Conservation (phyloP, 2,888 invertebrate genomes). For the Brachyopa scutellaris region DNA sequence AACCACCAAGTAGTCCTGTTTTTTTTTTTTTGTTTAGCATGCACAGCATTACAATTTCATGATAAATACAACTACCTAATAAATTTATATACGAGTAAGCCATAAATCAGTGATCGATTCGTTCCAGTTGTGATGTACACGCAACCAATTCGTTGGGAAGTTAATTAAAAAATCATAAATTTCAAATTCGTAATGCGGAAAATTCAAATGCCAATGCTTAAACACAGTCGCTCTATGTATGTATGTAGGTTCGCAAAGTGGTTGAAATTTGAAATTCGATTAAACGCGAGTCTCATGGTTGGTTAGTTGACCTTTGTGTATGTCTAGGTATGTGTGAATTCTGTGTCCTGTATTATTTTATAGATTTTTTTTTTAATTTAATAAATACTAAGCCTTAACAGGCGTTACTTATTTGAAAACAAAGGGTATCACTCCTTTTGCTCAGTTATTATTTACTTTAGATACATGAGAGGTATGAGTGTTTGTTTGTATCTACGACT, state of each 20-base stretch:
- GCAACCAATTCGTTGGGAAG: slow-evolving; percentile 75
- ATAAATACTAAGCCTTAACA: no score
- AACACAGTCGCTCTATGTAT: not conserved
- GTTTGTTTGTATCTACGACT: no score
- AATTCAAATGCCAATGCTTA: slow-evolving; percentile 38
- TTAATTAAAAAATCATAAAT: slow-evolving; percentile 82
- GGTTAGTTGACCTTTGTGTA: not conserved
- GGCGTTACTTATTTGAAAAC: no score
- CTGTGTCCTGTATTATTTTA: not conserved
- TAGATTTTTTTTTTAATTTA: not conserved
- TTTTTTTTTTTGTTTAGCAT: not conserved
- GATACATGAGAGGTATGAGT: no score
- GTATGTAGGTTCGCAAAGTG: not conserved
- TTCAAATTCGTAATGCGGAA: slow-evolving; percentile 43
- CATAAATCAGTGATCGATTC: slow-evolving; percentile 61
- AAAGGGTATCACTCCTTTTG: no score
- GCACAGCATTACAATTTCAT: not conserved
- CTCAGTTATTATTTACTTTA: no score
- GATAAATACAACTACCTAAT: slow-evolving; percentile 33
- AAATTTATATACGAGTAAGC: slow-evolving; percentile 35
- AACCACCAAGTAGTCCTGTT: not conserved
- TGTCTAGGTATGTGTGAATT: no score
- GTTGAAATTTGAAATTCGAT: slow-evolving; percentile 37
- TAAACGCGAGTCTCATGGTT: slow-evolving; percentile 15
- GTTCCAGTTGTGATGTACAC: slow-evolving; percentile 54